Conservation (phyloP, 2,888 invertebrate genomes). For the Protodeltote pygarga region DNA sequence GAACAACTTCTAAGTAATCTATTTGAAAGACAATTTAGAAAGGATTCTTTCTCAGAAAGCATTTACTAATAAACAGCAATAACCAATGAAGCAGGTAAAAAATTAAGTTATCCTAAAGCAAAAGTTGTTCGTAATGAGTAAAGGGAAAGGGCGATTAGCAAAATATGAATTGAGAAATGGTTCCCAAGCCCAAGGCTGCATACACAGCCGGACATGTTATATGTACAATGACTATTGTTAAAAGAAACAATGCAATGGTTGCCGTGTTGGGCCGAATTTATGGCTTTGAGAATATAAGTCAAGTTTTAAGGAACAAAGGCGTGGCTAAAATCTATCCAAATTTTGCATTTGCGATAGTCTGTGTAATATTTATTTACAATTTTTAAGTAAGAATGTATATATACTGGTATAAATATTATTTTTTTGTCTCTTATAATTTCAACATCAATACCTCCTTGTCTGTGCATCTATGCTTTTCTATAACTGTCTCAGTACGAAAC, state of each 20-base stretch:
- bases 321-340: conserved; percentile 25
- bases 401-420: no score
- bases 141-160: conserved; percentile 26
- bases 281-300: conserved; percentile 25
- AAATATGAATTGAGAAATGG: conserved; percentile 16
- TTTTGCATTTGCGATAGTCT: conserved; percentile 4
- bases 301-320: conserved; percentile 38
- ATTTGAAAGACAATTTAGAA: conserved; percentile 1
- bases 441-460: no score
- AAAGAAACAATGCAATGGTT: conserved; percentile 61
- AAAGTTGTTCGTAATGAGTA: conserved; percentile 35
- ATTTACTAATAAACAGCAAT: not conserved
- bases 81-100: conserved; percentile 23
- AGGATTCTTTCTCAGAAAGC: not conserved
- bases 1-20: conserved; percentile 1
- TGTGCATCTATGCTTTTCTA: no score
- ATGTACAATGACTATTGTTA: conserved; percentile 66
- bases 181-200: conserved; percentile 50
- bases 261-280: conserved; percentile 50
- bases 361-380: no score
- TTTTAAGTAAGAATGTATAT: no score
- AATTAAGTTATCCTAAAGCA: conserved; percentile 15
- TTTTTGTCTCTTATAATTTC: no score
- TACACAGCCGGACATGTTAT: conserved; percentile 51
- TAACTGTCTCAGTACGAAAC: no score